A percentile compares a stretch with the other conserved stretches of the same genome.
Evolutionary conservation across 35 echinoderm and acorn worm species (phyloP).

Genomic region (Ptychodera flava): DNA sequence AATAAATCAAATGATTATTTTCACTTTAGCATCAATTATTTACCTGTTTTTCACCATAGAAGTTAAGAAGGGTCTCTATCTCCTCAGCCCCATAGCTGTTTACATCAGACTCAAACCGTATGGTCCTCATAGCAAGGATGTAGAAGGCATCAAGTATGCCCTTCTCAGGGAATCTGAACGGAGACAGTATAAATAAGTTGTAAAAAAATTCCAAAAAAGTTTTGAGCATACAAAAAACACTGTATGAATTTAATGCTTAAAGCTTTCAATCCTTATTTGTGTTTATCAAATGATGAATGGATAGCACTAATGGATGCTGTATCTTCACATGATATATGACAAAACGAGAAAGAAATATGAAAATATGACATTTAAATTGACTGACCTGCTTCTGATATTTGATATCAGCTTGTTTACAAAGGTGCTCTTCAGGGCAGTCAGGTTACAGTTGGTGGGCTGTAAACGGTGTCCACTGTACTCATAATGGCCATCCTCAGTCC

Average conservation of each 20-base stretch:
- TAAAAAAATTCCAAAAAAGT: too few species aligned
- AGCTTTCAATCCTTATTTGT: too few species aligned
- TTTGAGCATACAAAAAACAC: too few species aligned
- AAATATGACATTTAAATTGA: background rate
- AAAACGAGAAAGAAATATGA: background rate
- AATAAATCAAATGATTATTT: too few species aligned
- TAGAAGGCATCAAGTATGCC: background rate
- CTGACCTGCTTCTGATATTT: background rate
- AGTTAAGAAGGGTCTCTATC: background rate
- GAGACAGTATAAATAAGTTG: background rate
- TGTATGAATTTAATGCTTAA: too few species aligned
- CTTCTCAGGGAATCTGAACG: background rate
- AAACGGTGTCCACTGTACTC: background rate
- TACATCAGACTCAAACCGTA: background rate
- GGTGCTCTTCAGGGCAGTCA: background rate
- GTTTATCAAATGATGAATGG: too few species aligned
- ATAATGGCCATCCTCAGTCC: background rate
- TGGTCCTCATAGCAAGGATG: background rate
- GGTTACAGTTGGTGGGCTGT: background rate
- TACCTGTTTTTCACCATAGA: conserved; percentile 1
- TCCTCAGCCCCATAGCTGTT: background rate
- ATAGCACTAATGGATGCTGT: too few species aligned
- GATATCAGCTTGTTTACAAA: conserved; percentile 1
- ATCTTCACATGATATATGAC: background rate
- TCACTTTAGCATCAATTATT: background rate